These are phyloP conservation scores for Ia io DNA, from an alignment of 2,113 vertebrate species.

Conservation along the genomic window DNA sequence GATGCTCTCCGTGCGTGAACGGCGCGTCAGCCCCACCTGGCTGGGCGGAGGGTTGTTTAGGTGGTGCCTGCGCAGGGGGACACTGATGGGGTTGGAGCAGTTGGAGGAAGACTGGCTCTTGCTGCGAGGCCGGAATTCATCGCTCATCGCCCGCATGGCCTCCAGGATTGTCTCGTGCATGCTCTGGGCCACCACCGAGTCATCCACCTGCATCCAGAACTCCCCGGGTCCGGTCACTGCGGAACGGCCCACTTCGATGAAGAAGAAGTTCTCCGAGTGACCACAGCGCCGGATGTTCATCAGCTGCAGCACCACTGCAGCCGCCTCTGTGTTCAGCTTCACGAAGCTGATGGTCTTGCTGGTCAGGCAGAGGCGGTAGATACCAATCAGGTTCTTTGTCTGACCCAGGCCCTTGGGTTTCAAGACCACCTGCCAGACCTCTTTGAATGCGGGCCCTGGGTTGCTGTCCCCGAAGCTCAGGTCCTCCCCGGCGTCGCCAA, in stretches of 20 bases:
- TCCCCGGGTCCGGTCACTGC: conserved; percentile 90
- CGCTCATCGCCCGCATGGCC: conserved; percentile 93
- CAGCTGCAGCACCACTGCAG: conserved; percentile 91
- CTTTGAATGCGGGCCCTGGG: conserved; percentile 91
- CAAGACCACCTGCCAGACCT: conserved; percentile 94
- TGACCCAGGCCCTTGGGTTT: conserved; percentile 93
- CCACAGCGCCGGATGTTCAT: conserved; percentile 93
- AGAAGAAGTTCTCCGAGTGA: conserved; percentile 94
- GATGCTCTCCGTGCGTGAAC: conserved; percentile 89
- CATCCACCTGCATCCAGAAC: conserved; percentile 96
- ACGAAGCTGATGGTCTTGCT: conserved; percentile 93
- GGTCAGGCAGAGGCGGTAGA: conserved; percentile 93
- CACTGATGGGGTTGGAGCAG: conserved; percentile 92
- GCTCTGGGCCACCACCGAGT: conserved; percentile 92
- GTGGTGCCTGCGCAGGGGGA: conserved; percentile 90
- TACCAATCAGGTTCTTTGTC: conserved; percentile 92
- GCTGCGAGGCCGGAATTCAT: conserved; percentile 92
- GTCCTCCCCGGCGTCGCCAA: conserved; percentile 83
- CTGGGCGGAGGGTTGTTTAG: conserved; percentile 91
- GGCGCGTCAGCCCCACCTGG: conserved; percentile 89
- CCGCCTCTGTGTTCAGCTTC: conserved; percentile 91
- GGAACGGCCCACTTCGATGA: conserved; percentile 92
- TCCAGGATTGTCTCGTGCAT: conserved; percentile 95
- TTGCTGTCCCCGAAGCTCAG: conserved; percentile 84
- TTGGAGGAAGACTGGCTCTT: conserved; percentile 93